A percentile compares a stretch with the other conserved stretches of the same genome.
phyloP scores from a whole-genome alignment of 2,113 vertebrate species.

The Argyrosomus japonicus region DNA sequence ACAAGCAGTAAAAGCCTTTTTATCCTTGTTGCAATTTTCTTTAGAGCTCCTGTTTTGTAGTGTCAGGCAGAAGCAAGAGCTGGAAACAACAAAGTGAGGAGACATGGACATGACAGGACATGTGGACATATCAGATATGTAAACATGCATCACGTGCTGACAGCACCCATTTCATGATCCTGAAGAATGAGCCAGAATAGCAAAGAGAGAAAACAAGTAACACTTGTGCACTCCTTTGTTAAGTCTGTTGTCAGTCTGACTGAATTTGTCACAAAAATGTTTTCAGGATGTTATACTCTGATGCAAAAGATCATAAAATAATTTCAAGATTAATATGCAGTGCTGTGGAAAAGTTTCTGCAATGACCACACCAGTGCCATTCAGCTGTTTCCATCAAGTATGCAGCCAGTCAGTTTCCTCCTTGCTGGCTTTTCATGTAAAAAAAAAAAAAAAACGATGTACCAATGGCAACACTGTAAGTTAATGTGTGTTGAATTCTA shows the following conservation, averaged over 20 bases:
- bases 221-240: neutral
- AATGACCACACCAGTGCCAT: neutral
- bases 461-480: conserved; percentile 17
- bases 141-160: conserved; percentile 1
- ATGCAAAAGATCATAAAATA: conserved; percentile 3
- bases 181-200: neutral
- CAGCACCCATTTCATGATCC: neutral
- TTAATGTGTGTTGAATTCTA: neutral
- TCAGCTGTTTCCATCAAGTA: neutral
- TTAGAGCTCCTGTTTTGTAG: neutral
- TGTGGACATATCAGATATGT: conserved; percentile 5
- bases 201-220: neutral
- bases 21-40: neutral
- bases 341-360: neutral
- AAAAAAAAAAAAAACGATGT: neutral
- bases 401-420: neutral
- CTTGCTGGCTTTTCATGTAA: conserved; percentile 5
- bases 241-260: neutral
- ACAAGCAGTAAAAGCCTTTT: no score
- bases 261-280: neutral
- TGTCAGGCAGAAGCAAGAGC: neutral
- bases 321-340: neutral
- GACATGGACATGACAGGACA: conserved; percentile 18
- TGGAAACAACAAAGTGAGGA: neutral
- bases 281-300: neutral